A percentile compares a stretch with the other conserved stretches of the same genome.
Evolutionary conservation across 2,113 vertebrate species (phyloP).

Genomic region (Pseudopodoces humilis): DNA sequence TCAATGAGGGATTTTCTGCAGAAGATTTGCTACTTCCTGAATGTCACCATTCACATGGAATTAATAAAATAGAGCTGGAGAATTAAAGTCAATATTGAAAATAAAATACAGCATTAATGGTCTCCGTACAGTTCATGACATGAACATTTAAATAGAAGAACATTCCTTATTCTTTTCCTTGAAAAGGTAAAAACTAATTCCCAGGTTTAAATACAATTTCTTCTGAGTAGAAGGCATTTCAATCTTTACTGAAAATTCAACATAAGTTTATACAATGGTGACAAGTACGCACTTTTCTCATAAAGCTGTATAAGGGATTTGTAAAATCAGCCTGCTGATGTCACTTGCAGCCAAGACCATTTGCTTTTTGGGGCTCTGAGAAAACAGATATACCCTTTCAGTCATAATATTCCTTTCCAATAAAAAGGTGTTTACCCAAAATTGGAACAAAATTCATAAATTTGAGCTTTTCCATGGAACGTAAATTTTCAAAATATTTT

Average conservation of each 20-base stretch:
- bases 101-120: neutral
- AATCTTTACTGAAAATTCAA: neutral
- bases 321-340: neutral
- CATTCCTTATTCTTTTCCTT: neutral
- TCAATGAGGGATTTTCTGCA: neutral
- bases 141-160: neutral
- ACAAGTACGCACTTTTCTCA: neutral
- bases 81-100: neutral
- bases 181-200: neutral
- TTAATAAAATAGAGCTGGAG: neutral
- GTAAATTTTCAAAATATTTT: conserved; percentile 23
- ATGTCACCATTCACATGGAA: neutral
- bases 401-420: neutral
- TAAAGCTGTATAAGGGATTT: neutral
- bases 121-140: neutral
- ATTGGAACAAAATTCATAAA: neutral
- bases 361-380: neutral
- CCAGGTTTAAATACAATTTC: neutral
- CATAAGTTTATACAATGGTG: neutral
- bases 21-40: neutral
- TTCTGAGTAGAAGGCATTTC: neutral
- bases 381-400: neutral
- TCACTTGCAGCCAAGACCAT: neutral
- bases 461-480: neutral
- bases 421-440: neutral